phyloP scores from a whole-genome alignment of 1,140 invertebrate genomes.

The Mesaphorura yosii region DNA sequence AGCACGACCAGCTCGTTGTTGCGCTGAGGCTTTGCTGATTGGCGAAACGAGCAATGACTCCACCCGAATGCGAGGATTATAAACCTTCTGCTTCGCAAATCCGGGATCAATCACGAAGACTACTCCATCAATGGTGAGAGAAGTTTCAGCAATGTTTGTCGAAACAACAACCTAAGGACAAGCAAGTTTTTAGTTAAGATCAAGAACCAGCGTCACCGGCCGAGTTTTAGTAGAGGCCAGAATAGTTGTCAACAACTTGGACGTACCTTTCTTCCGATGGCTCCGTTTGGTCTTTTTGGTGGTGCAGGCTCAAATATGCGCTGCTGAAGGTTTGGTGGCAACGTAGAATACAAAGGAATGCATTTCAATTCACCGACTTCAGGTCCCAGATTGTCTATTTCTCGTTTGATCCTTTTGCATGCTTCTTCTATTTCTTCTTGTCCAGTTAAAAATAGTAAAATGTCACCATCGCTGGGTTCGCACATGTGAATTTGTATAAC shows the following conservation, averaged over 20 bases:
- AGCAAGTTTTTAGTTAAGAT: conserved; percentile 15
- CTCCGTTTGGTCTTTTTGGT: conserved; percentile 81
- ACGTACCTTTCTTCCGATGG: conserved; percentile 70
- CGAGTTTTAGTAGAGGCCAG: background rate
- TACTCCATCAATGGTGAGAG: conserved; percentile 98
- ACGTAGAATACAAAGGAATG: conserved; percentile 95
- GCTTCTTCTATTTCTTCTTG: conserved; percentile 98
- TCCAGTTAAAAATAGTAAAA: conserved; percentile 89
- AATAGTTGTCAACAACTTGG: conserved; percentile 3
- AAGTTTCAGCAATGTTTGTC: conserved; percentile 99
- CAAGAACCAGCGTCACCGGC: background rate
- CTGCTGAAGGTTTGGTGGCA: conserved; percentile 95
- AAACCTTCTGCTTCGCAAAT: conserved; percentile 98
- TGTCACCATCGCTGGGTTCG: conserved; percentile 87
- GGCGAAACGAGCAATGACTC: conserved; percentile 95
- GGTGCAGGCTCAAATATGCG: conserved; percentile 93
- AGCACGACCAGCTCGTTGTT: conserved; percentile 93
- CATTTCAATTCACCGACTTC: conserved; percentile 96
- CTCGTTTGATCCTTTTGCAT: conserved; percentile 92
- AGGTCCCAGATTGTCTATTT: conserved; percentile 90
- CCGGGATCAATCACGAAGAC: conserved; percentile 99
- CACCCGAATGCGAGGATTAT: conserved; percentile 92
- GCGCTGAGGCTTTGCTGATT: conserved; percentile 98
- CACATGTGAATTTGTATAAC: conserved; percentile 99
- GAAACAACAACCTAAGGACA: conserved; percentile 67